These are phyloP conservation scores for Pteria penguin DNA, from an alignment of 2,888 invertebrate species.

Conservation along the genomic window DNA sequence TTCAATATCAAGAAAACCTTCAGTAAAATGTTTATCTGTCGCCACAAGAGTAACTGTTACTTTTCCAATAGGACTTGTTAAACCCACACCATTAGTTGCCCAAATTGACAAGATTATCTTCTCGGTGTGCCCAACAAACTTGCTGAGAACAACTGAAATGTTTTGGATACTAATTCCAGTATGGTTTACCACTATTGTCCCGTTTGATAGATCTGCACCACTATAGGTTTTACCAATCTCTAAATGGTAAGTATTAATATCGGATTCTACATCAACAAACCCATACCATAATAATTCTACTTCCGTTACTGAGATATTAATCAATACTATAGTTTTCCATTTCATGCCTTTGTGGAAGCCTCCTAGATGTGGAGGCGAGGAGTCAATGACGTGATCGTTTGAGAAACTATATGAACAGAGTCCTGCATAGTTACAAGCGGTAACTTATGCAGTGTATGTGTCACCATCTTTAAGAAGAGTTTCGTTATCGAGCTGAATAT, in stretches of 20 bases:
- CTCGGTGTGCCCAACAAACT: not conserved
- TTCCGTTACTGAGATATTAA: not conserved
- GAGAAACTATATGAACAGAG: constrained; percentile 36
- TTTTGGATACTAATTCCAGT: not conserved
- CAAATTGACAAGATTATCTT: constrained; percentile 44
- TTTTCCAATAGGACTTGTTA: constrained; percentile 31
- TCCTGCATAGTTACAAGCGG: constrained; percentile 48
- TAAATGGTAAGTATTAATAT: constrained; percentile 10
- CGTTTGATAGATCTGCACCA: constrained; percentile 9
- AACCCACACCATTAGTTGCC: constrained; percentile 50
- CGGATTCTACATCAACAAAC: constrained; percentile 25
- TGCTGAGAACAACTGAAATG: not conserved
- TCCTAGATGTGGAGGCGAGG: constrained; percentile 46
- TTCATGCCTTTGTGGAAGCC: constrained; percentile 34
- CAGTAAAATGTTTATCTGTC: not conserved
- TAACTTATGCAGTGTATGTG: constrained; percentile 30
- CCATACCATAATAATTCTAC: constrained; percentile 8
- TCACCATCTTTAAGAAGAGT: constrained; percentile 37
- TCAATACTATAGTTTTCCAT: constrained; percentile 9
- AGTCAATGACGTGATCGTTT: constrained; percentile 39
- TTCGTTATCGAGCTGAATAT: constrained; percentile 18
- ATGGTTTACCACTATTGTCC: not conserved
- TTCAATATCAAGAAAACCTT: constrained; percentile 44
- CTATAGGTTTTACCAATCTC: constrained; percentile 14
- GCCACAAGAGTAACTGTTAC: constrained; percentile 23